Conservation (phyloP, 2,888 invertebrate species). For the Ophraella communa region DNA sequence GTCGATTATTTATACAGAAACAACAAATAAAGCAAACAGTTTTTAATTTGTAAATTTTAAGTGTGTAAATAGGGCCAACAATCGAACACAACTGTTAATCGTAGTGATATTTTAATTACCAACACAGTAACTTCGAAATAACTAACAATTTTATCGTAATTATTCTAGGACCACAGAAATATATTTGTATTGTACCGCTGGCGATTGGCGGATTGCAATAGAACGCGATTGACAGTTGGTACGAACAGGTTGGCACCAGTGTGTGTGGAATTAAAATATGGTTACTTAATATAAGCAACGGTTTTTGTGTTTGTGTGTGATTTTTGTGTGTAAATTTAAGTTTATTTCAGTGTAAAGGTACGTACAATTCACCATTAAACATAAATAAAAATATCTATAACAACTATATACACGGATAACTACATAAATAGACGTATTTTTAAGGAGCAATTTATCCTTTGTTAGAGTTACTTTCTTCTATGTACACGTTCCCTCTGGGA, state of each 20-base stretch:
- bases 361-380: not conserved
- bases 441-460: conserved; percentile 31
- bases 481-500: conserved; percentile 60
- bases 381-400: conserved; percentile 17
- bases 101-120: no score
- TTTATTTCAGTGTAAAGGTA: not conserved
- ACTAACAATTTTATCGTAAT: no score
- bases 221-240: no score
- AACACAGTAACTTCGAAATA: no score
- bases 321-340: not conserved
- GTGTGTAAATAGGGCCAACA: not conserved
- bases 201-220: no score
- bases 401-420: conserved; percentile 22
- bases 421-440: conserved; percentile 2
- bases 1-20: conserved; percentile 42
- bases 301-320: no score
- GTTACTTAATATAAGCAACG: conserved; percentile 23
- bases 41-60: conserved; percentile 2
- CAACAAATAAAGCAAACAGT: conserved; percentile 29
- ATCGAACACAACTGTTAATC: no score
- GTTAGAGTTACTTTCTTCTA: conserved; percentile 55
- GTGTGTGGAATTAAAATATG: no score
- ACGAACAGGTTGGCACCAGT: no score
- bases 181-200: no score
- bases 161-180: no score